Base-by-base conservation (phyloP, 2,888 invertebrate genomes). In the Sialis fuliginosa region DNA sequence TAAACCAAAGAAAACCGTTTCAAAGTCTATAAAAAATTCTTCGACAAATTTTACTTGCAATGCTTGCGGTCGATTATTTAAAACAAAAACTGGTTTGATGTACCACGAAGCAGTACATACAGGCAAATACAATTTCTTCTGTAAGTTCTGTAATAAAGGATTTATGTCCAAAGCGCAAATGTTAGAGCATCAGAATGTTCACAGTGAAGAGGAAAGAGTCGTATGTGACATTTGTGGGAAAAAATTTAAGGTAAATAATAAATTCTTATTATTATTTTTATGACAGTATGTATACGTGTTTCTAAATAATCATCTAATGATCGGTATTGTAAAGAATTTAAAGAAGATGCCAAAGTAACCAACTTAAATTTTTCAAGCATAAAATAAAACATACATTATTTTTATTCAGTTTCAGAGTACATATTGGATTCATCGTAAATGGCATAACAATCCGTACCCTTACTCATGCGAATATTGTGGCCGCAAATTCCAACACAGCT, bases 361-460 rank as follows among this genome's bases (percentile, higher is more conserved):
- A n/a, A n/a, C n/a, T n/a, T n/a, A n/a, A n/a, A n/a, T n/a, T n/a
- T n/a, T 35, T 35, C 35, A n/a, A 9, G 10, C 35, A 9, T 35
- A 35, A 10, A 35, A n/a, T n/a, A 35, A 10, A n/a, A 3, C 2
- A n/a, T 22, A 22, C 22, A 22, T 13, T 41, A 8, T 30, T 6
- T 42, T 5, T 13, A 32, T 44, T 44, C 22, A 44, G 44, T 44
- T 44, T 35, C 33, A 35, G 35, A 34, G 44, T 30, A 44, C 44
- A 13, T 44, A 44, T 35, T 44, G 44, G 44, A 44, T 44, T n/a
- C 44, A 44, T 33, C 33, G 44, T 13, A 44, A 44, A 34, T 44
- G 44, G 44, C 44, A 44, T 44, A 35, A 44, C 35, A 34, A 33
- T 34, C 44, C 44, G 13, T 44, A 22, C 22, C 44, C 44, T 7